phyloP scores from a whole-genome alignment of 2,797 vertebrate species.

The Lacerta agilis region DNA sequence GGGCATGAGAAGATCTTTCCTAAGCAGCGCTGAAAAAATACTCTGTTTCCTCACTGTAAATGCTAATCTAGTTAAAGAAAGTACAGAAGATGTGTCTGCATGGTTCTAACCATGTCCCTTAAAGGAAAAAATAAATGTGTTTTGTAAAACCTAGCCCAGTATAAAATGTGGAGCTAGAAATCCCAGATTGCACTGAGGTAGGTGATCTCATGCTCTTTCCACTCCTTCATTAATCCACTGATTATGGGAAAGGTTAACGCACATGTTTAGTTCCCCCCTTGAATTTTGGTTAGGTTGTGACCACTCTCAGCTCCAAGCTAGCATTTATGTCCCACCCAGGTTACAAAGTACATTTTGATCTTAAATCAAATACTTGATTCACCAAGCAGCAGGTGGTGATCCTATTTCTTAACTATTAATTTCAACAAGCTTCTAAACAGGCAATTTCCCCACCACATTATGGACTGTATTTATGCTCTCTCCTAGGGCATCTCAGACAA shows the following conservation, averaged over 20 bases:
- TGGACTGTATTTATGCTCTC: conserved; percentile 15
- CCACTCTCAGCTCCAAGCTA: not conserved
- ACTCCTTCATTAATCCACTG: not conserved
- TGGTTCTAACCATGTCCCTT: not conserved
- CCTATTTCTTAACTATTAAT: conserved; percentile 28
- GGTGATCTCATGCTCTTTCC: not conserved
- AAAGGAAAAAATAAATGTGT: not conserved
- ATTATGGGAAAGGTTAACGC: not conserved
- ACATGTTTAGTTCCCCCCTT: not conserved
- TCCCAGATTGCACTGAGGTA: not conserved
- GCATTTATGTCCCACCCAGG: not conserved
- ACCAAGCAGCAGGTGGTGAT: conserved; percentile 70
- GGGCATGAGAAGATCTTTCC: not conserved
- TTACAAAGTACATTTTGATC: not conserved
- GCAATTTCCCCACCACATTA: not conserved
- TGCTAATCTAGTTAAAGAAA: not conserved
- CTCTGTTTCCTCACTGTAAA: not conserved
- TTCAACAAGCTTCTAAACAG: conserved; percentile 27
- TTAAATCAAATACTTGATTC: conserved; percentile 55
- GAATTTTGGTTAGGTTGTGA: not conserved
- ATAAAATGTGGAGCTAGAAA: not conserved
- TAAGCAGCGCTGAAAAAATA: not conserved
- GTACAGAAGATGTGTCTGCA: not conserved
- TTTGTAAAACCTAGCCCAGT: not conserved
- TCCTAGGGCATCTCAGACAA: no score